Evolutionary conservation across 2,113 vertebrate species (phyloP).

Genomic region (Ardeotis arabs): DNA sequence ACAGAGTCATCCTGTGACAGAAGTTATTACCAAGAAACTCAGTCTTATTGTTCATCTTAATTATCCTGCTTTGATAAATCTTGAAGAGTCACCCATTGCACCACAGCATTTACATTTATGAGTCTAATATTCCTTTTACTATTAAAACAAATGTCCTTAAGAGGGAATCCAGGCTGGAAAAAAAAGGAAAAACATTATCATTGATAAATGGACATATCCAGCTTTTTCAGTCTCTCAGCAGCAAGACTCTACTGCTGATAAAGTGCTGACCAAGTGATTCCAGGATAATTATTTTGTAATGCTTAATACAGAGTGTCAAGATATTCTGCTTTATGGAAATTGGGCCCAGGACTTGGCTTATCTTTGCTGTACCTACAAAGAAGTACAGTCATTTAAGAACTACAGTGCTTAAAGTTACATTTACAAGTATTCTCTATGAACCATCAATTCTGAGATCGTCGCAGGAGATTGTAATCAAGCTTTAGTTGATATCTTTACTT

Average conservation of each 20-base stretch:
- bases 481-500: not conserved
- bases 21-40: not conserved
- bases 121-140: conserved; percentile 64
- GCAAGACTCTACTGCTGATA: not conserved
- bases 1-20: not conserved
- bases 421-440: not conserved
- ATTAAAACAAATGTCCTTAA: conserved; percentile 65
- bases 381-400: not conserved
- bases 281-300: not conserved
- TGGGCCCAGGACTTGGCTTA: not conserved
- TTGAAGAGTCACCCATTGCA: conserved; percentile 15
- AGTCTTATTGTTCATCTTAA: conserved; percentile 47
- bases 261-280: conserved; percentile 45
- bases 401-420: not conserved
- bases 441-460: not conserved
- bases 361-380: not conserved
- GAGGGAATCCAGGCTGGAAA: conserved; percentile 59
- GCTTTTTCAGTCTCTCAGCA: conserved; percentile 17
- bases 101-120: conserved; percentile 53
- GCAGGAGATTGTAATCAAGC: not conserved
- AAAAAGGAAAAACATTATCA: conserved; percentile 38
- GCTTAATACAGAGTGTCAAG: not conserved
- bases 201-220: conserved; percentile 52
- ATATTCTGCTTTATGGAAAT: not conserved
- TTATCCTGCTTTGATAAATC: conserved; percentile 62